Conservation (phyloP, 2,888 invertebrate species). For the Chrysolina oricalcia region DNA sequence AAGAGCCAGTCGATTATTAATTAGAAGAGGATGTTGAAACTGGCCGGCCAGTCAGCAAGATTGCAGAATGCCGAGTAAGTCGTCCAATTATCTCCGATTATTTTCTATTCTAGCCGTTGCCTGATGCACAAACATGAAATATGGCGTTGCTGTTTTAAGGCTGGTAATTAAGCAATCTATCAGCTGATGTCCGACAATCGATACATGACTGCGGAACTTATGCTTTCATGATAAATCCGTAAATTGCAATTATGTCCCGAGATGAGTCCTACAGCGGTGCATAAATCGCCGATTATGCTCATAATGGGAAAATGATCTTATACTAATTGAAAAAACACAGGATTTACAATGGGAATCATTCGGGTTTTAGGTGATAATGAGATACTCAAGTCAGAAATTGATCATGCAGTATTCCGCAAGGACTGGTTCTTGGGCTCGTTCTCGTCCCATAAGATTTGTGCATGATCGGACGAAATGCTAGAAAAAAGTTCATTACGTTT, state of each 20-base stretch:
- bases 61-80: conserved; percentile 60
- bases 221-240: conserved; percentile 52
- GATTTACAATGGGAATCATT: too few relatives aligned
- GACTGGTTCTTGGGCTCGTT: too few relatives aligned
- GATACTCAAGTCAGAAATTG: too few relatives aligned
- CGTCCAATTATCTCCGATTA: conserved; percentile 69
- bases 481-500: too few relatives aligned
- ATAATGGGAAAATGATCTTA: neutral
- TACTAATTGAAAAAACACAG: too few relatives aligned
- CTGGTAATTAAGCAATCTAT: conserved; percentile 71
- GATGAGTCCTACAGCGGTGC: neutral
- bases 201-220: conserved; percentile 54
- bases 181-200: conserved; percentile 64
- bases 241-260: conserved; percentile 41
- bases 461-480: too few relatives aligned
- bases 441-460: too few relatives aligned
- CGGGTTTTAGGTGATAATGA: too few relatives aligned
- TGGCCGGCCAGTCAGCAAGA: conserved; percentile 53
- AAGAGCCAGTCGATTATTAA: conserved; percentile 50
- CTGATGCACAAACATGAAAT: conserved; percentile 63
- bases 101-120: conserved; percentile 66
- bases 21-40: conserved; percentile 52
- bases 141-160: conserved; percentile 66
- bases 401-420: too few relatives aligned
- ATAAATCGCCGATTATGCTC: neutral